Base-by-base conservation (phyloP, 1,140 invertebrate species). In the Conopomorpha cramerella region DNA sequence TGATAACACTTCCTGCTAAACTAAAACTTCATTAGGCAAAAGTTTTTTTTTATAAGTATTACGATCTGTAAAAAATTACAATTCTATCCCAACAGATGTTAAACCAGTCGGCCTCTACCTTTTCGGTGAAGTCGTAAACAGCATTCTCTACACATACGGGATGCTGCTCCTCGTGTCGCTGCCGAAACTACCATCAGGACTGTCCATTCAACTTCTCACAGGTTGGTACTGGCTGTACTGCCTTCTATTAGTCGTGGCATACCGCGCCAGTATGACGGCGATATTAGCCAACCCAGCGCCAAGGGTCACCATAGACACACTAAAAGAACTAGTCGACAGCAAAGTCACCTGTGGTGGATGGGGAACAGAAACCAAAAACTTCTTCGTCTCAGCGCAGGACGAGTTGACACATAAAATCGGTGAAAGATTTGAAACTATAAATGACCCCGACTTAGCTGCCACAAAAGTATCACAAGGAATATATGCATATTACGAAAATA, bases 211-310 rank as follows among this genome's bases (percentile, higher is more conserved):
- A 19, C 62, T 92, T 10, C 76, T 92, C 8, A 90, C 90, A 12
- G 90, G 90, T 1, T 92, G 88, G 84, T 92, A 91, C 68, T 92
- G 90, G 90, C 55, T 92, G 0, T 93, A 91, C 51, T 89, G 86
- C 49, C 84, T 92, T 34, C 71, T 92, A 3, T 79, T 92, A 16
- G 85, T 86, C 0, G 87, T 90, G 2, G 81, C 85, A 2, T 93
- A 93, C 58, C 64, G 86, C 53, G 89, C 90, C 0, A 91, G 89
- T 41, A 87, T 93, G 82, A 92, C 90, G 0, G 89, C 90, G 0
- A 88, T 88, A 27, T 64, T 92, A 18, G 87, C 90, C 3, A 88
- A 89, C 71, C 88, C 90, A 10, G 76, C 83, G 0, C 83, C 84
- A 15, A 88, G 87, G 46, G 81, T 90, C 3, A 90, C 87, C 2